Evolutionary conservation across 2,797 vertebrate species (phyloP), one percentile per base, ranked within the genome.

Genomic region (Cheirogaleus major): DNA sequence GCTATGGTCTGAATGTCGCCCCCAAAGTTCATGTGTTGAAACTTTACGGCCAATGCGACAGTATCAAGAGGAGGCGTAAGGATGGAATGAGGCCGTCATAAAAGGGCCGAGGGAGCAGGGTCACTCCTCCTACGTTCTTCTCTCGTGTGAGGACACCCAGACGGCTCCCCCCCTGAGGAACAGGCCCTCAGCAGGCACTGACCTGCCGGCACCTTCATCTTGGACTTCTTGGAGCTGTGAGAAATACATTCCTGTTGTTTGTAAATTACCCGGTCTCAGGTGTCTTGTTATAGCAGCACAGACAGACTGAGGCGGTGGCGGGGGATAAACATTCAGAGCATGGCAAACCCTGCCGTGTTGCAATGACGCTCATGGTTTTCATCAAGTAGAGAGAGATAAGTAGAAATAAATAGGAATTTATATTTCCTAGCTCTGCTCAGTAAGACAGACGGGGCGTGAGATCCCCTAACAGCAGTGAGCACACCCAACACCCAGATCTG

Each of bases 281-380:
- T 32, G 15, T 48, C 17, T 45, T 48, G 27, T 11, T 32, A 11
- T 30, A 32, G 27, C 72, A 11, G 72, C 72, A 20, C 9, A 1
- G 8, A 45, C 7, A 25, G 15, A 1, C 27, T 75, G 41, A 41
- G 70, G 27, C 15, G 4, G 70, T 3, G 5, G 27, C 7, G 1
- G 70, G 38, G 41, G 41, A 45, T 48, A 9, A 48, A 48, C 0
- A 10, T 48, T 17, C 15, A 11, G 72, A 73, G 72, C 15, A 32
- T 0, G 4, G 72, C 43, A 48, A 11, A 18, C 1, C 8, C 17
- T 2, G 43, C 9, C 13, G 2, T 11, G 5, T 1, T 18, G n/a
- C 38, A 41, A 45, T 15, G 52, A 35, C 52, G 41, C 81, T 41
- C 20, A 41, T 32, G 20, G 75, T 3, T 65, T 91, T 63, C 45